A percentile compares a stretch with the other conserved stretches of the same genome.
These are phyloP conservation scores for Hymenochirus boettgeri DNA, from an alignment of 2,113 vertebrate species.

Conservation along the genomic window DNA sequence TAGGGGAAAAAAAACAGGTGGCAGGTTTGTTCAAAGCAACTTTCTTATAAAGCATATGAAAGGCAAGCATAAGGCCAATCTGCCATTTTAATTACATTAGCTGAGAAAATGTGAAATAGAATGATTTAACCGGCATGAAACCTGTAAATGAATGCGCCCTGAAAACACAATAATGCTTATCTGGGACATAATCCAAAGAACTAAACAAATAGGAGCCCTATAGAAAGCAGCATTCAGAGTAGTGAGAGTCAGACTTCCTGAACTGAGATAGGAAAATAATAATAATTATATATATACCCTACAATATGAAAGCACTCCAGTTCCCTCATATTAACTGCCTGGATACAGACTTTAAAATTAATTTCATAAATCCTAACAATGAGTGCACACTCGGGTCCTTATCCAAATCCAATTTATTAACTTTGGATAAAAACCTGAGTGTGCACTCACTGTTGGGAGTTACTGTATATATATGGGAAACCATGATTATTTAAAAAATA, in stretches of 20 bases:
- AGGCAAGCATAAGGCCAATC: conserved; percentile 52
- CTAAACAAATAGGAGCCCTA: conserved; percentile 56
- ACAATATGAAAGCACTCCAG: too few relatives aligned
- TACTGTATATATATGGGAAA: too few relatives aligned
- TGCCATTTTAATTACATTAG: conserved; percentile 58
- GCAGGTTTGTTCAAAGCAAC: conserved; percentile 53
- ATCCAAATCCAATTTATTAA: too few relatives aligned
- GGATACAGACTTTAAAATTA: too few relatives aligned
- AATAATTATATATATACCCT: too few relatives aligned
- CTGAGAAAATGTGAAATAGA: conserved; percentile 52
- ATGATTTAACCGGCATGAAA: conserved; percentile 54
- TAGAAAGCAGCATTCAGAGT: conserved; percentile 19
- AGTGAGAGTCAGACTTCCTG: conserved; percentile 19
- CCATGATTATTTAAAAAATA: too few relatives aligned
- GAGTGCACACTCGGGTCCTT: too few relatives aligned
- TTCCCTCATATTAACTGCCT: too few relatives aligned
- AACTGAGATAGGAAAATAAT: too few relatives aligned
- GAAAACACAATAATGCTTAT: conserved; percentile 60
- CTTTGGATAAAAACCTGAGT: too few relatives aligned
- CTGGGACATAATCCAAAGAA: conserved; percentile 59
- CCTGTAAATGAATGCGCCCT: conserved; percentile 50
- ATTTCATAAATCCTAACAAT: too few relatives aligned
- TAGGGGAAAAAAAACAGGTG: conserved; percentile 47
- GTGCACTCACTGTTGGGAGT: too few relatives aligned
- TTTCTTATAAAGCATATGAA: conserved; percentile 50